These are phyloP conservation scores for Lucinisca nassula DNA, from an alignment of 2,888 invertebrate species.

Conservation along the genomic window DNA sequence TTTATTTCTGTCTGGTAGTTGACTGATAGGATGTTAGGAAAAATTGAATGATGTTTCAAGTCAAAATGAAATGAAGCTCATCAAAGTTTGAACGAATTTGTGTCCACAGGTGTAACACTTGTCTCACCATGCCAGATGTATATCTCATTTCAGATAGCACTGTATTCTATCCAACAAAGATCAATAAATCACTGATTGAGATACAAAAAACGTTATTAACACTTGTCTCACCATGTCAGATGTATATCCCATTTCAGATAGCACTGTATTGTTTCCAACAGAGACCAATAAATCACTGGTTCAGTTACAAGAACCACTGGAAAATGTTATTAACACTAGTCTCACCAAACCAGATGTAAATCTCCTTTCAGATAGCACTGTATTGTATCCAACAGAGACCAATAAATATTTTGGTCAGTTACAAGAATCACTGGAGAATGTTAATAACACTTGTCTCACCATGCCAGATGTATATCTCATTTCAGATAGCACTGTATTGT, in stretches of 20 bases:
- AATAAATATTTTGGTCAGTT: slow-evolving; percentile 95
- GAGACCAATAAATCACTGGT: slow-evolving; percentile 93
- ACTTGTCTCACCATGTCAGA: slow-evolving; percentile 83
- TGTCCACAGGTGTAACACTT: too few relatives aligned
- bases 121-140: too few relatives aligned
- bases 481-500: slow-evolving; percentile 92
- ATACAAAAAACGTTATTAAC: slow-evolving; percentile 92
- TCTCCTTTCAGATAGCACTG: slow-evolving; percentile 91
- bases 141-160: slow-evolving; percentile 91
- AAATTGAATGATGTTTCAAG: too few relatives aligned
- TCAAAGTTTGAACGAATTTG: too few relatives aligned
- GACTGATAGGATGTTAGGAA: too few relatives aligned
- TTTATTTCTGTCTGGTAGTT: too few relatives aligned
- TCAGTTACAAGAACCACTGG: slow-evolving; percentile 93
- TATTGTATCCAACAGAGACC: slow-evolving; percentile 93
- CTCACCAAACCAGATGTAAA: slow-evolving; percentile 84
- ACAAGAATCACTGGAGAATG: slow-evolving; percentile 91
- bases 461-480: slow-evolving; percentile 84
- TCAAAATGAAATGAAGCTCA: too few relatives aligned
- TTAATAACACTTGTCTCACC: slow-evolving; percentile 89
- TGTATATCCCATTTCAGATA: slow-evolving; percentile 90
- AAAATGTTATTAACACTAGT: slow-evolving; percentile 90
- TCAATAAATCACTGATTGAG: slow-evolving; percentile 93
- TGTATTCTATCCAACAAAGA: slow-evolving; percentile 93
- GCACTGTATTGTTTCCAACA: slow-evolving; percentile 93